A percentile compares a stretch with the other conserved stretches of the same genome.
Conservation (phyloP, 2,113 vertebrate species). For the Percopsis transmontana region DNA sequence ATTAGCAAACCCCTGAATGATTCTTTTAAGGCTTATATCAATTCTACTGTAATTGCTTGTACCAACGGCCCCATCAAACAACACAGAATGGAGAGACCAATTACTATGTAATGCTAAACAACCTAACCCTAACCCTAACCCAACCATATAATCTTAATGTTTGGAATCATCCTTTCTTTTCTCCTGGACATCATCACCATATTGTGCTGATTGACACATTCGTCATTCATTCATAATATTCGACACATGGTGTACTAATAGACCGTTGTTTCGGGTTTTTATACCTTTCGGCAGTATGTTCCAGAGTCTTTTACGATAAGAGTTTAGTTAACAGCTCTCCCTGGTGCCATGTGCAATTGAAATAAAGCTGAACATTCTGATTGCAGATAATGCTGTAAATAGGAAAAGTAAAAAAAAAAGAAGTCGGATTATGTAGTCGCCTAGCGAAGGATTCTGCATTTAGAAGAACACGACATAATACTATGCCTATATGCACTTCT, state of each 20-base stretch:
- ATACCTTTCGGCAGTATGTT: background rate
- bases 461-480: conserved; percentile 33
- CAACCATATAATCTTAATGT: too few species aligned
- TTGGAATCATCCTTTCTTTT: too few species aligned
- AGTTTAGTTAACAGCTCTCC: conserved; percentile 24
- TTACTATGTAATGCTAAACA: conserved; percentile 11
- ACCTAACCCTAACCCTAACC: too few species aligned
- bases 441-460: conserved; percentile 52
- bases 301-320: conserved; percentile 16
- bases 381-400: conserved; percentile 64
- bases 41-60: conserved; percentile 21
- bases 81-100: conserved; percentile 25
- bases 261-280: too few species aligned
- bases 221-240: too few species aligned
- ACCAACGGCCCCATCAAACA: conserved; percentile 58
- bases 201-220: too few species aligned
- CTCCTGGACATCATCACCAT: too few species aligned
- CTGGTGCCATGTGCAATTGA: conserved; percentile 65
- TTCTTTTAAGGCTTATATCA: conserved; percentile 60
- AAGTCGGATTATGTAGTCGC: conserved; percentile 59
- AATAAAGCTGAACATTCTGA: conserved; percentile 68
- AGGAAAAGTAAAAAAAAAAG: conserved; percentile 65
- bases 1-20: conserved; percentile 29
- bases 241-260: too few species aligned
- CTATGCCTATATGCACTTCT: conserved; percentile 11